phyloP scores from a whole-genome alignment of 2,888 invertebrate genomes.

The Xestobium rufovillosum region DNA sequence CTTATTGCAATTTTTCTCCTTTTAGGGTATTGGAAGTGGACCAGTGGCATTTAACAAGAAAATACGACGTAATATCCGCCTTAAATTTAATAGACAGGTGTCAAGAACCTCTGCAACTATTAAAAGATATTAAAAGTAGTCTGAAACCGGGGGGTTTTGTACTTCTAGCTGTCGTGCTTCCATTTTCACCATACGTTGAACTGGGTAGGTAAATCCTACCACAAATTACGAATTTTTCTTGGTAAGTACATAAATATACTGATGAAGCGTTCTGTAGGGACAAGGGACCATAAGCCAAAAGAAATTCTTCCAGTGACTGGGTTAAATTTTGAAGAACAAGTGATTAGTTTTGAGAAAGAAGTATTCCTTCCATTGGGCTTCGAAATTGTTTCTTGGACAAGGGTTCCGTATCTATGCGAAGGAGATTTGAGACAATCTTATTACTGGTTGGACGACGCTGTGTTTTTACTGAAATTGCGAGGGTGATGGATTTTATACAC shows the following conservation, averaged over 20 bases:
- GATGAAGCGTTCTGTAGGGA: background rate
- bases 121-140: constrained; percentile 64
- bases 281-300: constrained; percentile 57
- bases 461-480: constrained; percentile 67
- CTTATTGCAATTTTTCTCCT: no score
- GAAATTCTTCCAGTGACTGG: constrained; percentile 64
- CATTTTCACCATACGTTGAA: constrained; percentile 93
- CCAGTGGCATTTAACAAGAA: constrained; percentile 51
- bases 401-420: constrained; percentile 94
- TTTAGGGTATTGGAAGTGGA: constrained; percentile 68
- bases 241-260: background rate
- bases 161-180: constrained; percentile 86
- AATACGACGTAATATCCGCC: constrained; percentile 77
- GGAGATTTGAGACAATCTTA: constrained; percentile 87
- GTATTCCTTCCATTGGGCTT: constrained; percentile 63
- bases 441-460: constrained; percentile 85
- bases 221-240: constrained; percentile 4
- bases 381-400: constrained; percentile 74
- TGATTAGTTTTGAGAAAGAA: constrained; percentile 56
- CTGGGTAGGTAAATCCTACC: constrained; percentile 50
- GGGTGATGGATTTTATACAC: background rate
- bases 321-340: constrained; percentile 70
- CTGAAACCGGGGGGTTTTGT: constrained; percentile 68
- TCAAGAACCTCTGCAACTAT: constrained; percentile 70
- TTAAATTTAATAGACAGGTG: constrained; percentile 93